Base-by-base conservation (phyloP, 2,888 invertebrate genomes). In the Acanthosepion lycidas region DNA sequence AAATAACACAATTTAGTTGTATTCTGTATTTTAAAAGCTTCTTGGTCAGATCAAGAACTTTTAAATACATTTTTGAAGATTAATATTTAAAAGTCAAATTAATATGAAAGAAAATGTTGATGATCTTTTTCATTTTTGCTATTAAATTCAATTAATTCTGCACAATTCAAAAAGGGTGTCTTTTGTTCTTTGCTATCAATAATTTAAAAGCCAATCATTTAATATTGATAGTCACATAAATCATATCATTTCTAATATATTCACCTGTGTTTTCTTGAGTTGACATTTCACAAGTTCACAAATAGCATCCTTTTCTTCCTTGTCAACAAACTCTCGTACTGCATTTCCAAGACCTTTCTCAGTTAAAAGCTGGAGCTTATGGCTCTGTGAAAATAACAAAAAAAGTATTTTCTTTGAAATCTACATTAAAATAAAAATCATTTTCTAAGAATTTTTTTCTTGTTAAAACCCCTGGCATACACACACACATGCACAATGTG, bases 341-440 rank as follows among this genome's bases (percentile, higher is more conserved):
- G 99, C 98, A 97, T 98, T 98, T 6, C 98, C 98, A 96, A 99
- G 97, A 3, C 98, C 98, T 95, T 98, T 98, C 93, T 98, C 98
- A 1, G 98, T 97, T 91, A 99, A 97, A 92, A 99, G 98, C 95
- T 98, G 97, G 42, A 99, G 97, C 92, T 98, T 98, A 91, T 98
- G 98, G 59, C 95, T 95, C 96, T 96, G 95, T 42, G 95, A 95
- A 94, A 94, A 94, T 91, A 64, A 94, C n/a, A 94, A 53, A 94
- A 94, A 53, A 26, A 55, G 23, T 0, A 15, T 26, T 94, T n/a
- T 49, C 59, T n/a, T 12, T n/a, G 33, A n/a, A n/a, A n/a, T 59
- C 20, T 23, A 59, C 59, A 59, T 59, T 6, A 59, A 59, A 59
- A 49, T 18, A 51, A 33, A 33, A 91, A 48, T 42, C 48, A 59